Base-by-base conservation (phyloP, 1,140 invertebrate species). In the Spodoptera frugiperda region DNA sequence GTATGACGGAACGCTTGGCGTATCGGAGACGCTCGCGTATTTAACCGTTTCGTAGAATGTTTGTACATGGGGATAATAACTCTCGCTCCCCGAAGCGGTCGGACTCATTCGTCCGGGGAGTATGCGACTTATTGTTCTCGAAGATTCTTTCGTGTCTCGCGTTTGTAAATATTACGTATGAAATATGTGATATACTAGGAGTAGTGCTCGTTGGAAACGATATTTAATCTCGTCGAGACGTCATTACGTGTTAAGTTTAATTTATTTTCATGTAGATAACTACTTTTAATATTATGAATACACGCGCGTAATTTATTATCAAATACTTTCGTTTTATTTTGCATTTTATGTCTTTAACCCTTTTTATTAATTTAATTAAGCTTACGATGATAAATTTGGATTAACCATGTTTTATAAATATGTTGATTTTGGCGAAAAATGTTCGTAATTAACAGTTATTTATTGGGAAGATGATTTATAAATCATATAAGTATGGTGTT, bases 61-160 rank as follows among this genome's bases (percentile, higher is more conserved):
- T 78, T 87, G 76, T 91, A 79, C 79, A 67, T 77, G 78, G 84
- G 85, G 82, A 88, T 91, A 93, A 93, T 93, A 91, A 90, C 92
- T 92, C 89, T 79, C 87, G 78, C 88, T 89, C 85, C 86, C 84
- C 85, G 81, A 63, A 73, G 54, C 51, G 46, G 70, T 59, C 59
- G 54, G 70, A 63, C 63, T 33, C 39, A 15, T 44, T 15, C 71
- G 39, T 33, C 39, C 74, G 86, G 86, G 87, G 89, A 89, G 90
- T 78, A 70, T 57, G 87, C 84, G 90, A 93, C 89, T 93, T 92
- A 92, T 93, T 92, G 87, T 91, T 88, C 87, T 86, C 86, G 59
- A 77, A 75, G 44, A 59, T 63, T 71, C 48, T 19, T 46, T 49
- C 44, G 54, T 39, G 30, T 17, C 59, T 49, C 57, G 44, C 48